Evolutionary conservation across 2,888 invertebrate genomes (phyloP).

Genomic region (Onthophagus sagittarius): DNA sequence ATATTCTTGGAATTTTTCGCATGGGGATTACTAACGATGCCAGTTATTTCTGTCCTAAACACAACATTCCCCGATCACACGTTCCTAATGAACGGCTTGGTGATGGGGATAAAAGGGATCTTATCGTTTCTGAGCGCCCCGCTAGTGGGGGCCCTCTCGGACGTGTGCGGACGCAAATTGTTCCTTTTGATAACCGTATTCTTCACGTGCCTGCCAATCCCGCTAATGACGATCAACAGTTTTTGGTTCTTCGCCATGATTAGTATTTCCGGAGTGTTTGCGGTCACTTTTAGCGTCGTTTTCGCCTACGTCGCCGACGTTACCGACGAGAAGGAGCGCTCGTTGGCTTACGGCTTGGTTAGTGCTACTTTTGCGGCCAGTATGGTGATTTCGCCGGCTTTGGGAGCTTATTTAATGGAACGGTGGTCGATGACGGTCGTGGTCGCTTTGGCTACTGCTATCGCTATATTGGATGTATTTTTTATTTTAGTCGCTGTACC

Average conservation of each 20-base stretch:
- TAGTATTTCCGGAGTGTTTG: slow-evolving; percentile 97
- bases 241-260: slow-evolving; percentile 95
- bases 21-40: slow-evolving; percentile 98
- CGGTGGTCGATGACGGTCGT: slow-evolving; percentile 69
- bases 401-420: slow-evolving; percentile 87
- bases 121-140: slow-evolving; percentile 97
- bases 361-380: slow-evolving; percentile 97
- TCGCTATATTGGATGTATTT: slow-evolving; percentile 94
- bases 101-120: slow-evolving; percentile 89
- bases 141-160: slow-evolving; percentile 93
- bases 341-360: slow-evolving; percentile 92
- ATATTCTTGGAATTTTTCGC: slow-evolving; percentile 99
- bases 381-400: slow-evolving; percentile 96
- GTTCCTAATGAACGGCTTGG: slow-evolving; percentile 98
- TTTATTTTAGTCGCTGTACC: slow-evolving; percentile 98
- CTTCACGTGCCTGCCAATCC: slow-evolving; percentile 98
- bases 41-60: slow-evolving; percentile 90
- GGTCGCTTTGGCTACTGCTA: slow-evolving; percentile 91
- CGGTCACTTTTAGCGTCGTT: slow-evolving; percentile 98
- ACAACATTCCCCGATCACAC: slow-evolving; percentile 98
- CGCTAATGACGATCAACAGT: slow-evolving; percentile 97
- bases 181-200: slow-evolving; percentile 97
- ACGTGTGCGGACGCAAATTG: slow-evolving; percentile 98
- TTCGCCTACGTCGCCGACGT: slow-evolving; percentile 99
- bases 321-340: slow-evolving; percentile 93